phyloP scores from a whole-genome alignment of 2,888 invertebrate genomes.

The Boloria selene region DNA sequence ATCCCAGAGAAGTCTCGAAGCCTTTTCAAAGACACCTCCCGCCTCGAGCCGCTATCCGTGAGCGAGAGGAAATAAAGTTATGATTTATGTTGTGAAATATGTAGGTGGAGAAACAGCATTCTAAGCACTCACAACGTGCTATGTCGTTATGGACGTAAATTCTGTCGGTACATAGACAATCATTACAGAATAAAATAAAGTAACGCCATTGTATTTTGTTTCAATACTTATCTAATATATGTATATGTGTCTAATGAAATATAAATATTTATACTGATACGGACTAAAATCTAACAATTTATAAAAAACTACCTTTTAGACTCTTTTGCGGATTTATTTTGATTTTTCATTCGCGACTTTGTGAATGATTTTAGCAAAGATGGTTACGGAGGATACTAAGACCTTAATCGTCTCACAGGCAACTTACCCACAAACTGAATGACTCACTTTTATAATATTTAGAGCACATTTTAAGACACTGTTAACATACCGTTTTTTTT shows the following conservation, averaged over 20 bases:
- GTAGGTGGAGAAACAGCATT: constrained; percentile 59
- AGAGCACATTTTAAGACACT: too few relatives aligned
- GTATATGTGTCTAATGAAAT: neutral
- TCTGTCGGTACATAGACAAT: constrained; percentile 56
- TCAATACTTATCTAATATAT: neutral
- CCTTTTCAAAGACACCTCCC: constrained; percentile 76
- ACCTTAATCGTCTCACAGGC: too few relatives aligned
- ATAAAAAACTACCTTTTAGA: too few relatives aligned
- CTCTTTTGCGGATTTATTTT: too few relatives aligned
- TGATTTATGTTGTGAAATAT: constrained; percentile 81
- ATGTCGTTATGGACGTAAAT: constrained; percentile 66
- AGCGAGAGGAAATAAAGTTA: constrained; percentile 81
- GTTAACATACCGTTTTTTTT: too few relatives aligned
- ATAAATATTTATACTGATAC: too few relatives aligned
- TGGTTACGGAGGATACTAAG: too few relatives aligned
- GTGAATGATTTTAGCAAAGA: too few relatives aligned
- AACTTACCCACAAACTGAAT: too few relatives aligned
- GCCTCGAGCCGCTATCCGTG: constrained; percentile 57
- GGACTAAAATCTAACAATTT: too few relatives aligned
- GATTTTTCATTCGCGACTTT: too few relatives aligned
- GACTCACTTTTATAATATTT: too few relatives aligned
- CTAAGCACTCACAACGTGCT: constrained; percentile 57
- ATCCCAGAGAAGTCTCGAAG: constrained; percentile 70
- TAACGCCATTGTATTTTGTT: neutral
- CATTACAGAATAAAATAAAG: constrained; percentile 42